Percentiles rank a stretch among this genome's conserved stretches.
These are phyloP conservation scores for Altica lythri DNA, from an alignment of 2,888 invertebrate genomes.

Conservation along the genomic window DNA sequence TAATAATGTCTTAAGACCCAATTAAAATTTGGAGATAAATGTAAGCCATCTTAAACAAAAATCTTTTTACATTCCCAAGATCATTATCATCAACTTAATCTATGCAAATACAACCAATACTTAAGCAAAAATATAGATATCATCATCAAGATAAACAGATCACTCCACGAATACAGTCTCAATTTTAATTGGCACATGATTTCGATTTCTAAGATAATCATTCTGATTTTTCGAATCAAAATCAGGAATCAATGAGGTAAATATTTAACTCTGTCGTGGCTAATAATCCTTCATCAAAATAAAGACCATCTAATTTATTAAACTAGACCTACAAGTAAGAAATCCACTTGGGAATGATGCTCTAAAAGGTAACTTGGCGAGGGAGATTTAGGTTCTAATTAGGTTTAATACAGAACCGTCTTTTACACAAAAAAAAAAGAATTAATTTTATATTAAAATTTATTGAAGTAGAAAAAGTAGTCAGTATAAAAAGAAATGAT, in stretches of 20 bases:
- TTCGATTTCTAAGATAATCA: slow-evolving; percentile 17
- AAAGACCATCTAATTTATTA: slow-evolving; percentile 21
- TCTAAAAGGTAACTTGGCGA: slow-evolving; percentile 10
- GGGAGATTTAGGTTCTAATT: slow-evolving; percentile 9
- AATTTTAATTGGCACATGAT: slow-evolving; percentile 21
- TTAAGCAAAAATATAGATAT: slow-evolving; percentile 7
- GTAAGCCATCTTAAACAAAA: too few relatives aligned
- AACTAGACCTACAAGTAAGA: slow-evolving; percentile 22
- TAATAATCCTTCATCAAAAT: slow-evolving; percentile 24
- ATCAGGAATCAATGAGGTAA: slow-evolving; percentile 9
- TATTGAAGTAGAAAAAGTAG: too few relatives aligned
- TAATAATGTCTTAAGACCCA: too few relatives aligned
- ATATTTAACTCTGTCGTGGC: slow-evolving; percentile 28
- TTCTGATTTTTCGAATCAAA: slow-evolving; percentile 11
- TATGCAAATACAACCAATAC: slow-evolving; percentile 8
- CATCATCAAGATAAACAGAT: slow-evolving; percentile 4
- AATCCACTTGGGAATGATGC: background rate
- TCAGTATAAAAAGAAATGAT: too few relatives aligned
- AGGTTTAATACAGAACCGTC: background rate
- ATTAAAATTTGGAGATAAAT: too few relatives aligned
- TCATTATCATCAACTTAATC: slow-evolving; percentile 5
- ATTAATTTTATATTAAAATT: too few relatives aligned
- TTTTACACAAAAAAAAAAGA: too few relatives aligned
- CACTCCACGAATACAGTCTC: slow-evolving; percentile 9
- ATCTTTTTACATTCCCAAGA: too few relatives aligned